phyloP scores from a whole-genome alignment of 2,888 invertebrate species.

The Cordilura impudica region DNA sequence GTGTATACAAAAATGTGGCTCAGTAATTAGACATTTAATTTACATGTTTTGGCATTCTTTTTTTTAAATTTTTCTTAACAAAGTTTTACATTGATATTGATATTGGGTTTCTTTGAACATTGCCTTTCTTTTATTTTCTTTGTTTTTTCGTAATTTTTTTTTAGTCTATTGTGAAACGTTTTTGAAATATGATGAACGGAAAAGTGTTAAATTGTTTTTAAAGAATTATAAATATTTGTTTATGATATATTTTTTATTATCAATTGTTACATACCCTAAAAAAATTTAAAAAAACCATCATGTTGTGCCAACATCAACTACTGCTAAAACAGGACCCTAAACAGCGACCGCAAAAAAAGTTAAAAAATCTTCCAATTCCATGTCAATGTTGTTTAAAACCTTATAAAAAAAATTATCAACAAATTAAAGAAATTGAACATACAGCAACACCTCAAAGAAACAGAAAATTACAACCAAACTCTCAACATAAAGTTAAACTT shows the following conservation, averaged over 20 bases:
- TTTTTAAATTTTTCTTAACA: conserved; percentile 15
- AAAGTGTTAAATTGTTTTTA: neutral
- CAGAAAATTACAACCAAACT: neutral
- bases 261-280: neutral
- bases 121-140: neutral
- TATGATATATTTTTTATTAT: neutral
- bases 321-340: conserved; percentile 3
- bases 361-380: conserved; percentile 46
- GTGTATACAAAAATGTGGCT: conserved; percentile 12
- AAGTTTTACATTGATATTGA: conserved; percentile 10
- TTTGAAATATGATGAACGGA: neutral
- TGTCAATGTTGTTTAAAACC: conserved; percentile 45
- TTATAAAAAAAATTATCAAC: conserved; percentile 47
- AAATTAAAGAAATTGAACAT: conserved; percentile 52
- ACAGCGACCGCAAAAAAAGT: conserved; percentile 17
- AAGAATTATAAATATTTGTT: neutral
- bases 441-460: conserved; percentile 13
- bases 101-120: neutral
- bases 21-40: conserved; percentile 40
- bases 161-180: conserved; percentile 29
- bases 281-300: neutral
- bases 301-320: conserved; percentile 46
- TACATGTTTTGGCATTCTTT: conserved; percentile 30
- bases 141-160: neutral
- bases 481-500: conserved; percentile 22